Evolutionary conservation across 2,113 vertebrate genomes (phyloP).

Genomic region (Zosterops pallidus): DNA sequence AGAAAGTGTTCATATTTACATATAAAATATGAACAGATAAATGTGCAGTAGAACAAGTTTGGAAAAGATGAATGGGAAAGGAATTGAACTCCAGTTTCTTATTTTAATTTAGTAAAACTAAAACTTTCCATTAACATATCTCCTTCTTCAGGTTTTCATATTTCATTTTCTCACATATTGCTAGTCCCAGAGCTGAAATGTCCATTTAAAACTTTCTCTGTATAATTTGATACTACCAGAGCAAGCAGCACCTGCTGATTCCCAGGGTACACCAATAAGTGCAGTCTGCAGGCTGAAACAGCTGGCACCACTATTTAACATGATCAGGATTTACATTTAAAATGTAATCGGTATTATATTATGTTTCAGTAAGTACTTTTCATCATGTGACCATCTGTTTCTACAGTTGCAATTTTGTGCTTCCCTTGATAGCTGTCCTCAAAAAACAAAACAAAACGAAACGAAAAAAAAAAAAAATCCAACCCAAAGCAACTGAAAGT

Average conservation of each 20-base stretch:
- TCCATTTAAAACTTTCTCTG: not conserved
- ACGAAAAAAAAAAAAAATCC: not conserved
- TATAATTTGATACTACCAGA: not conserved
- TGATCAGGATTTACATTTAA: conserved; percentile 30
- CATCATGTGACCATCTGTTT: conserved; percentile 46
- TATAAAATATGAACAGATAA: not conserved
- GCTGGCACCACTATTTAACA: conserved; percentile 1
- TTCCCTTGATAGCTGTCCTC: not conserved
- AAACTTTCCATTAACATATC: not conserved
- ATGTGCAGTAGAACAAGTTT: not conserved
- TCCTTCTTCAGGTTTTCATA: not conserved
- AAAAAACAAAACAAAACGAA: not conserved
- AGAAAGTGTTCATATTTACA: not conserved
- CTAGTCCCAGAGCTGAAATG: not conserved
- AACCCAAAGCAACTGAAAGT: not conserved
- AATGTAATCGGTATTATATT: not conserved
- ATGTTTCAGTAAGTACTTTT: conserved; percentile 33
- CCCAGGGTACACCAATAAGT: not conserved
- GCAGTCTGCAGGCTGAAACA: conserved; percentile 1
- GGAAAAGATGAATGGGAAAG: not conserved
- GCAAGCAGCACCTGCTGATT: conserved; percentile 20
- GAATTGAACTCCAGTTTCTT: not conserved
- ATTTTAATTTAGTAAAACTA: not conserved
- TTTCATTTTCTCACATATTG: not conserved
- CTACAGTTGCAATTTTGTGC: not conserved